phyloP scores from a whole-genome alignment of 2,113 vertebrate genomes.

The Ptilorrhoa leucosticta region DNA sequence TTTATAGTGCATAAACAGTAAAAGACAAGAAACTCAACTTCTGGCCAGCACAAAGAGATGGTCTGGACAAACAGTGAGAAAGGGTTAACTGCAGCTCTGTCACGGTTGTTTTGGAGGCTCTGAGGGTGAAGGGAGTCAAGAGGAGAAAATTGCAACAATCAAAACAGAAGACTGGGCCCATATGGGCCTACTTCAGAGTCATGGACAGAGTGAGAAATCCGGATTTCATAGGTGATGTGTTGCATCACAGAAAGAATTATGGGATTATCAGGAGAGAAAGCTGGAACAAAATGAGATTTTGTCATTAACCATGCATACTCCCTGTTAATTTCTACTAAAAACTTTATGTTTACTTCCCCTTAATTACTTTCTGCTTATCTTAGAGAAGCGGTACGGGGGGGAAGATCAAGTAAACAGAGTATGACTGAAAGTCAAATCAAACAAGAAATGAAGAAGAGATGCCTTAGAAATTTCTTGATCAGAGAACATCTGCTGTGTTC shows the following conservation, averaged over 20 bases:
- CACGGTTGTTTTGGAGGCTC: not conserved
- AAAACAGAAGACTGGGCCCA: not conserved
- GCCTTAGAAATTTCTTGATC: not conserved
- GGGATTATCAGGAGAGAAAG: not conserved
- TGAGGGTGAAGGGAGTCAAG: not conserved
- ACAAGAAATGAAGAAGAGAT: not conserved
- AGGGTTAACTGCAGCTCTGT: not conserved
- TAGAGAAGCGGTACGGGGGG: accelerated
- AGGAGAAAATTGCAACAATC: not conserved
- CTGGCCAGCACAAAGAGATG: not conserved
- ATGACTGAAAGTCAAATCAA: not conserved
- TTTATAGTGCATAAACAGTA: not conserved
- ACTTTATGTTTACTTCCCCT: not conserved
- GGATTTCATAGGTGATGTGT: not conserved
- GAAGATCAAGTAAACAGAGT: not conserved
- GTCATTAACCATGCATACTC: not conserved
- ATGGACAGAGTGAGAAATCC: not conserved
- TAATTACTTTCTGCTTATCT: not conserved
- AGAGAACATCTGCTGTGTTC: not conserved
- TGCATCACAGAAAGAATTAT: not conserved
- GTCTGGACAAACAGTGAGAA: not conserved
- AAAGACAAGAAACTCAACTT: not conserved
- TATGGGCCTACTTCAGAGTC: accelerated
- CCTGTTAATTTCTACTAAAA: not conserved
- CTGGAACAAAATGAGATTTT: not conserved